Base-by-base conservation (phyloP, 1,140 invertebrate genomes). In the Temnothorax longispinosus region DNA sequence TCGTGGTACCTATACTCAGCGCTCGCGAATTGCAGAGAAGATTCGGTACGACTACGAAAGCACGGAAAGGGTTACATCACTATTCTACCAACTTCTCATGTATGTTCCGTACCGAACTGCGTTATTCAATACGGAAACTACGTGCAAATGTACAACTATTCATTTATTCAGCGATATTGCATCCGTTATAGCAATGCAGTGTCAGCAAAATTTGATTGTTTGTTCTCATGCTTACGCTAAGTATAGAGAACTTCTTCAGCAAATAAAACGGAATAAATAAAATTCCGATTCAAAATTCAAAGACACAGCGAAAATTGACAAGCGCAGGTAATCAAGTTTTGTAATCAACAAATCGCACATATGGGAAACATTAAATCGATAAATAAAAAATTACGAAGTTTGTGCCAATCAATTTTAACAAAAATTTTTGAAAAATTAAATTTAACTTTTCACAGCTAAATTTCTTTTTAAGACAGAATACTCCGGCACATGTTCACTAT, bases 251-350 rank as follows among this genome's bases (percentile, higher is more conserved):
- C 44, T n/a, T 27, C 38, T 32, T 65, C 18, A 11, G 44, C 54
- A 27, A 75, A 56, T 7, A 74, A 74, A 11, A 32, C 52, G 11
- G 13, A 8, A 64, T 10, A 64, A 64, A 47, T 65, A 65, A 65
- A 18, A 52, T 76, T 41, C 72, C n/a, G 27, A 62, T 47, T 27
- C 27, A 27, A 27, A 27, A 27, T 27, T 65, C 11, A 21, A 50
- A 78, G 76, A 50, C 60, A 21, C 60, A 64, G 74, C 56, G 5
- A 64, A 47, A 64, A 47, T 35, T 47, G 32, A 47, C 38, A 44
- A 44, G 11, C 18, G 35, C 35, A 41, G 13, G 7, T 75, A 58
- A 58, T 75, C 35, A 32, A 75, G n/a, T 56, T 54, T 32, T 27
- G 32, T 6, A 38, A 6, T 58, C 50, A 75, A 58, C n/a, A 52